Evolutionary conservation across 2,888 invertebrate species (phyloP), one percentile per base, ranked within the genome.

Genomic region (Cotesia congregata): DNA sequence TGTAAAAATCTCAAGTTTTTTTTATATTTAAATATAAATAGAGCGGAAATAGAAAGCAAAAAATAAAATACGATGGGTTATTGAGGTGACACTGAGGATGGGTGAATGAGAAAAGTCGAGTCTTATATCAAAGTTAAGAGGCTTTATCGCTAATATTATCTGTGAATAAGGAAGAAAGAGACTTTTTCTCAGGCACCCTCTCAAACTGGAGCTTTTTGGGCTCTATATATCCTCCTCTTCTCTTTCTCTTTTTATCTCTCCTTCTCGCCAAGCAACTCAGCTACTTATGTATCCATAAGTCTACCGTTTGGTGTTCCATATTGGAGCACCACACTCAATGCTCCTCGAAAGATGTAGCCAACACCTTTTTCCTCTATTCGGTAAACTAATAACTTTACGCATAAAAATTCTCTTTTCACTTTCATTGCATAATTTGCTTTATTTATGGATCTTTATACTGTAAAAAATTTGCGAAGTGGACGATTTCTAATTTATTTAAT

Each of bases 121-220:
- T 60, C 61, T 72, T 77, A 75, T 74, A 78, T 75, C 78, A 77
- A 75, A 50, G 60, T 60, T 79, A 71, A 78, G 75, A 75, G 62
- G 76, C 77, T 79, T 77, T 77, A 79, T 79, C 75, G 70, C 72
- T 77, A 77, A 78, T 79, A 78, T 74, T 71, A 80, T 80, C 69
- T 71, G 50, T 78, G 65, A 39, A 39, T 69, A 12, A 50, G 69
- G 69, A 75, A 12, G 60, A 67, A 38, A 12, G 68, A 20, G 61
- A 50, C 50, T 50, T 50, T 50, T 50, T 50, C 50, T 50, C 50
- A 50, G 50, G 12, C 50, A 50, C 50, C 50, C 50, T 50, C 50
- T 50, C 50, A 50, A 50, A 50, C 50, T 12, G 12, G 12, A 30
- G 30, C 30, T 30, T 30, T 30, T 4, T 4, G 30, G 30, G 30